phyloP scores from a whole-genome alignment of 2,888 invertebrate species.

The Calephelis perditalis region DNA sequence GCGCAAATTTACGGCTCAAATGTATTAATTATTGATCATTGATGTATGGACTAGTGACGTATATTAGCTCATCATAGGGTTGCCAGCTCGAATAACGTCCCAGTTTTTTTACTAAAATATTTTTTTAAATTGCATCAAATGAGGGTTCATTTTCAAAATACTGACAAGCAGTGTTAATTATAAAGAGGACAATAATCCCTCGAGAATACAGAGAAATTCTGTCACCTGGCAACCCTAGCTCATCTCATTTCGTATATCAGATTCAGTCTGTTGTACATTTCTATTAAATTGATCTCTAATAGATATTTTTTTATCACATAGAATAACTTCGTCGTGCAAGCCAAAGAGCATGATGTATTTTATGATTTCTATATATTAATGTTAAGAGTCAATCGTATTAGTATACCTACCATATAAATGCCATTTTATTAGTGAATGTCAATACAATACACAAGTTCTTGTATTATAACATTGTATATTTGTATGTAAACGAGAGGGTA shows the following conservation, averaged over 20 bases:
- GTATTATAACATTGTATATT: constrained; percentile 75
- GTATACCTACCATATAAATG: constrained; percentile 73
- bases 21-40: constrained; percentile 34
- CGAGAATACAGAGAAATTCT: too few species aligned
- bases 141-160: too few species aligned
- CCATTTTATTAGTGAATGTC: constrained; percentile 73
- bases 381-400: constrained; percentile 63
- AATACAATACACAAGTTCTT: constrained; percentile 64
- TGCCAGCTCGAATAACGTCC: too few species aligned
- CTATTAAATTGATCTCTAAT: constrained; percentile 68
- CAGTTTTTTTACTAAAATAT: too few species aligned
- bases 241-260: constrained; percentile 37
- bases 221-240: constrained; percentile 24
- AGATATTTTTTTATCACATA: constrained; percentile 56
- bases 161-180: too few species aligned
- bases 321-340: constrained; percentile 72
- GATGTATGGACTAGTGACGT: constrained; percentile 15
- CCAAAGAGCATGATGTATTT: constrained; percentile 78
- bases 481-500: constrained; percentile 68
- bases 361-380: constrained; percentile 70
- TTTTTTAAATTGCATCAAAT: too few species aligned
- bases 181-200: too few species aligned
- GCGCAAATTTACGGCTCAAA: constrained; percentile 45
- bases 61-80: too few species aligned
- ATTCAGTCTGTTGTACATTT: constrained; percentile 47